These are phyloP conservation scores for honey bee (Apis mellifera) DNA, from an alignment of 1,140 invertebrate species.

Conservation along the genomic window Amel_HAv3.1 CM009941.2:403501-404000, in stretches of 20 bases:
- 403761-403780: slow-evolving; percentile 58
- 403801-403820: neutral
- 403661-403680: slow-evolving; percentile 74
- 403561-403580: slow-evolving; percentile 32
- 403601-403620: slow-evolving; percentile 24
- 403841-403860: neutral
- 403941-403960: neutral
- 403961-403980: neutral
- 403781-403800: neutral
- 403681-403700: slow-evolving; percentile 75
- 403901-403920: neutral
- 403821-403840: too few species aligned
- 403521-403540: slow-evolving; percentile 22
- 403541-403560: neutral
- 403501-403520: neutral
- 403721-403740: slow-evolving; percentile 86
- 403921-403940: neutral
- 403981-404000: neutral
- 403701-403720: slow-evolving; percentile 77
- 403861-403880: neutral
- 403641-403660: slow-evolving; percentile 9
- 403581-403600: slow-evolving; percentile 5
- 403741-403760: slow-evolving; percentile 86
- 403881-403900: neutral
- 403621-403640: slow-evolving; percentile 34